Base-by-base conservation (phyloP, 2,888 invertebrate species). In the Athetis lepigone region DNA sequence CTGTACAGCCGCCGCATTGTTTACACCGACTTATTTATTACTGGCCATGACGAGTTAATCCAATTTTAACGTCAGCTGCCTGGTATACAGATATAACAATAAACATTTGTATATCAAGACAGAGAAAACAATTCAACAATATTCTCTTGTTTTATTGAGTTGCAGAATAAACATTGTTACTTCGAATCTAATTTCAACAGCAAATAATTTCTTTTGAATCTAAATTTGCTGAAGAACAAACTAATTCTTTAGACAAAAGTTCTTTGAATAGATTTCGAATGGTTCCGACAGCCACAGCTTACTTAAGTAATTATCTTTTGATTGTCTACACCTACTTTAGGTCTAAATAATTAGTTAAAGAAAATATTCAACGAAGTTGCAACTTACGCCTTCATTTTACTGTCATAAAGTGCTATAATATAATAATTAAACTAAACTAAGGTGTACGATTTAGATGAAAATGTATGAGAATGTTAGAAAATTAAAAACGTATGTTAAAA, bases 11-110 rank as follows among this genome's bases (percentile, higher is more conserved):
- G 59, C 77, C 75, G 46, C 71, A 68, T 21, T 78, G 70, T 80
- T 80, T 83, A 84, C 72, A 75, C 60, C 65, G 65, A 69, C 69
- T 66, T 81, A 80, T 88, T 87, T 85, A 87, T 85, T 82, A 75
- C 80, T 52, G 80, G 77, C 81, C 81, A 70, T 83, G 83, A 85
- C 76, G 70, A 81, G 80, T 78, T 85, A 85, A 87, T 85, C 81
- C 78, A 81, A 86, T 86, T 85, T 85, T 83, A 80, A 81, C 82
- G 81, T 75, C 81, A 83, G 81, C 79, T 84, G 81, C 68, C 78
- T 75, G 80, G 73, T 70, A 77, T 80, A 60, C 54, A 50, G 40
- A 68, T 61, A 55, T 50, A 71, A 74, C 70, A 75, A 77, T 70
- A 64, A 72, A 64, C 59, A 72, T 62, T 54, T n/a, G 40, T 29